Percentiles rank a stretch among this genome's conserved stretches.
These are phyloP conservation scores for Eulemur mongoz DNA, from an alignment of 2,797 vertebrate species.

Conservation along the genomic window DNA sequence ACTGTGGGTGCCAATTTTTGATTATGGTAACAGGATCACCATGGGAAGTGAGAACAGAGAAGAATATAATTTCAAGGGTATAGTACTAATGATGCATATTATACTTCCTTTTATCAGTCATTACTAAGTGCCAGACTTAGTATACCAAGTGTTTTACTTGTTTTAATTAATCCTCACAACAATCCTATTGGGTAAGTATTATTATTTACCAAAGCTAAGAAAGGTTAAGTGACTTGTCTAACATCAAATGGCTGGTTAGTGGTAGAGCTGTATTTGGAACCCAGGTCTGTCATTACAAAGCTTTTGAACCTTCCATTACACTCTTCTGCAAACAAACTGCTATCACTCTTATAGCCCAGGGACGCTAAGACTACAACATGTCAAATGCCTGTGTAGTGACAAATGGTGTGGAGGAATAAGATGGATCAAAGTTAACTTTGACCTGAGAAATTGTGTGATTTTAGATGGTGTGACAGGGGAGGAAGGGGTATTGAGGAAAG, in stretches of 20 bases:
- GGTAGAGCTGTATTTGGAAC: background rate
- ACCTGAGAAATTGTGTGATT: background rate
- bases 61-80: background rate
- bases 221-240: background rate
- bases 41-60: background rate
- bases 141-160: conserved; percentile 16
- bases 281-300: background rate
- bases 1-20: background rate
- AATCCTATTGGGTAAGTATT: background rate
- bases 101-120: background rate
- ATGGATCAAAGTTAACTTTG: background rate
- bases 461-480: background rate
- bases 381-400: background rate
- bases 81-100: background rate
- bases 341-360: background rate
- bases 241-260: background rate
- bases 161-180: background rate
- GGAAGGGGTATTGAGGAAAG: background rate
- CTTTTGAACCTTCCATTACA: background rate
- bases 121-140: background rate
- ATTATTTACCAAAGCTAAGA: background rate
- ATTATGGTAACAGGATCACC: background rate
- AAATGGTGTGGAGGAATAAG: background rate
- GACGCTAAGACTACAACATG: background rate
- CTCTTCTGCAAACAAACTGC: background rate